Evolutionary conservation across 2,888 invertebrate species (phyloP).

Genomic region (Orthosia gracilis): DNA sequence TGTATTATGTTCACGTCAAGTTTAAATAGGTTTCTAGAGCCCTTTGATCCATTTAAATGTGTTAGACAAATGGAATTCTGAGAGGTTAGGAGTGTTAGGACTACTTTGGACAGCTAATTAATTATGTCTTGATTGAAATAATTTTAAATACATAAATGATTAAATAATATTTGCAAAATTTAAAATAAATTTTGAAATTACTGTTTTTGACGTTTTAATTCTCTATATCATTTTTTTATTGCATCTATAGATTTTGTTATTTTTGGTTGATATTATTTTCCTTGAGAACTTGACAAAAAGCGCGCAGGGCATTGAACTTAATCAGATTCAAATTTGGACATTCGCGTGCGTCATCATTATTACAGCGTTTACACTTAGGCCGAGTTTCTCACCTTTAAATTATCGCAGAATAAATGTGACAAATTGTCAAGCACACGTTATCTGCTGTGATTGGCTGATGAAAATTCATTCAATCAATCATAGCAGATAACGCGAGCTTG

Average conservation of each 20-base stretch:
- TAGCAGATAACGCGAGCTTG: no score
- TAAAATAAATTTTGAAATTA: neutral
- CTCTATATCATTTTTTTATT: no score
- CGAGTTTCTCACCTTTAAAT: no score
- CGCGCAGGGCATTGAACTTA: neutral
- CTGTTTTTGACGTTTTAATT: neutral
- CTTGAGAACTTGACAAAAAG: neutral
- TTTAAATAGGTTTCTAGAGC: constrained; percentile 33
- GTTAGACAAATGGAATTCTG: constrained; percentile 14
- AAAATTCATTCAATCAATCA: no score
- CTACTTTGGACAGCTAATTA: constrained; percentile 23
- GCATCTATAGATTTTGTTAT: neutral
- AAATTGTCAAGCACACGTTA: no score
- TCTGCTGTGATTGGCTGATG: no score
- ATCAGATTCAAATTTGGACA: constrained; percentile 19
- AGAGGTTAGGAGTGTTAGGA: constrained; percentile 4
- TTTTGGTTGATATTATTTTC: neutral
- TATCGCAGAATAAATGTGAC: no score
- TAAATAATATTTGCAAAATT: neutral
- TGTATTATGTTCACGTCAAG: constrained; percentile 28
- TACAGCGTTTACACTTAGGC: no score
- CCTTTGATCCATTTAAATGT: constrained; percentile 41
- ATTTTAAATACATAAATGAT: neutral
- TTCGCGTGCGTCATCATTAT: neutral
- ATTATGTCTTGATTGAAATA: neutral